phyloP scores from a whole-genome alignment of 2,888 invertebrate species.

The Diaprepes abbreviatus region DNA sequence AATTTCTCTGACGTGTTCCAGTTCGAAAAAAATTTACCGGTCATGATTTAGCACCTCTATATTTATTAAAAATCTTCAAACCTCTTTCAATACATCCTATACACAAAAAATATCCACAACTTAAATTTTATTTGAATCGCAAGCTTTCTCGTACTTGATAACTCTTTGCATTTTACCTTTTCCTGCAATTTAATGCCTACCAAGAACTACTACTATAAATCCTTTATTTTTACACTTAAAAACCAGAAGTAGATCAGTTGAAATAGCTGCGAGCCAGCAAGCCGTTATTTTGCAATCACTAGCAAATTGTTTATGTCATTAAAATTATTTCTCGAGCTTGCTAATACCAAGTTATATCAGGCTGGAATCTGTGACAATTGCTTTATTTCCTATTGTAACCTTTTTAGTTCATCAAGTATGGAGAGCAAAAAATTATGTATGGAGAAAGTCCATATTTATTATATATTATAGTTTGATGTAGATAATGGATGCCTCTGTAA shows the following conservation, averaged over 20 bases:
- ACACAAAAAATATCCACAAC: too few species aligned
- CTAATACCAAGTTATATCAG: slow-evolving; percentile 36
- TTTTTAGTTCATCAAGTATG: slow-evolving; percentile 45
- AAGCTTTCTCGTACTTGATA: not conserved
- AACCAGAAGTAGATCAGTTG: slow-evolving; percentile 48
- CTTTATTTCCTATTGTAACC: slow-evolving; percentile 48
- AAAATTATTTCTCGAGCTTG: slow-evolving; percentile 38
- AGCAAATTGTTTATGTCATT: slow-evolving; percentile 46
- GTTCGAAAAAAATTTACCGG: too few species aligned
- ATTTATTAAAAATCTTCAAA: too few species aligned
- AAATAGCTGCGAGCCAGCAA: slow-evolving; percentile 23
- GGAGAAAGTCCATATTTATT: slow-evolving; percentile 36
- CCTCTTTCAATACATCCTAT: too few species aligned
- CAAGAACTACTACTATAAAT: slow-evolving; percentile 35
- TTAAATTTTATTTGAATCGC: too few species aligned
- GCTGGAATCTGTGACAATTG: slow-evolving; percentile 44
- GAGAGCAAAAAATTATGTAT: slow-evolving; percentile 37
- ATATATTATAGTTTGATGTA: not conserved
- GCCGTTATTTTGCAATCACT: slow-evolving; percentile 47
- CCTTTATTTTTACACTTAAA: slow-evolving; percentile 35
- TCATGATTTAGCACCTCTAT: too few species aligned
- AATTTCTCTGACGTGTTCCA: too few species aligned
- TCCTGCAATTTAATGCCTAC: slow-evolving; percentile 30
- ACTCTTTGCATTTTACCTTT: slow-evolving; percentile 29
- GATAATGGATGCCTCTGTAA: not conserved